These are phyloP conservation scores for Stomatorhinus walkeri DNA, from an alignment of 2,797 vertebrate species.

Conservation along the genomic window DNA sequence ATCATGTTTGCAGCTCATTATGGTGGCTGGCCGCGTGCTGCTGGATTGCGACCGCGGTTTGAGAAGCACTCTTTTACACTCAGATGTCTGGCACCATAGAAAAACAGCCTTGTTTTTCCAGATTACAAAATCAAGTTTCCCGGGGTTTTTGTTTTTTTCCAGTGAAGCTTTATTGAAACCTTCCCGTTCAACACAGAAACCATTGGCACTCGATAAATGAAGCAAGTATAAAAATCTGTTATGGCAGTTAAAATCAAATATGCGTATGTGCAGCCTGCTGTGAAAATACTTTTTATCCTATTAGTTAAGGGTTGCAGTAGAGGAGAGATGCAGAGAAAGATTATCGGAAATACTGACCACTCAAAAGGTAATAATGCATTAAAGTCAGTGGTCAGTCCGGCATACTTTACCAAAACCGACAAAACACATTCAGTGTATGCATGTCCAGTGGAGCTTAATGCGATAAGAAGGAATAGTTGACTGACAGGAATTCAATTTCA, in stretches of 20 bases:
- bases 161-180: constrained; percentile 5
- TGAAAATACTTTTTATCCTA: not conserved
- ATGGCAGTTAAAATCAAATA: not conserved
- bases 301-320: not conserved
- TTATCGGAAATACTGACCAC: not conserved
- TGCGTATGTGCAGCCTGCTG: not conserved
- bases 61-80: not conserved
- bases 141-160: not conserved
- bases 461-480: not conserved
- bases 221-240: not conserved
- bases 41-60: not conserved
- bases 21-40: not conserved
- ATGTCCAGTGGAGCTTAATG: not conserved
- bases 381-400: not conserved
- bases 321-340: not conserved
- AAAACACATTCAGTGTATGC: not conserved
- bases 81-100: not conserved
- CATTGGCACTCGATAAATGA: not conserved
- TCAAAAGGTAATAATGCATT: not conserved
- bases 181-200: constrained; percentile 20
- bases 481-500: not conserved
- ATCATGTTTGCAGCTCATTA: not conserved
- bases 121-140: not conserved
- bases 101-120: not conserved
- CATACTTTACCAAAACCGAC: not conserved